Evolutionary conservation across 2,797 vertebrate genomes (phyloP).

Genomic region (Malurus leucopterus): DNA sequence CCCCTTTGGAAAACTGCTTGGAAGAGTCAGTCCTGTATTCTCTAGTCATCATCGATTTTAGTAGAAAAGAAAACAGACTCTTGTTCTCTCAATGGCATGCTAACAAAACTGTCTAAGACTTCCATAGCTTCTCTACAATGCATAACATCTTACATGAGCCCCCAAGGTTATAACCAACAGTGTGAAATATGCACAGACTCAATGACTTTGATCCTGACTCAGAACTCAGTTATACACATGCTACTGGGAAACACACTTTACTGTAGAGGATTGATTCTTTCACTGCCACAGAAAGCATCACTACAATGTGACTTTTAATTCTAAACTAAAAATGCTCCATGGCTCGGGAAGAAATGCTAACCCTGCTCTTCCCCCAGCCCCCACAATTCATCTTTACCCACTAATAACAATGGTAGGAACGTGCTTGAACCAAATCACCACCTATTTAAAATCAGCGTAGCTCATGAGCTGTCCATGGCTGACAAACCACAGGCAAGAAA

Average conservation of each 20-base stretch:
- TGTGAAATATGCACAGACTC: not conserved
- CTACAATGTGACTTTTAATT: not conserved
- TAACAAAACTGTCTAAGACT: not conserved
- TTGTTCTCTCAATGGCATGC: not conserved
- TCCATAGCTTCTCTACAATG: not conserved
- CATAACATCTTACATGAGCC: not conserved
- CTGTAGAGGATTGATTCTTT: not conserved
- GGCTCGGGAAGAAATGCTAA: not conserved
- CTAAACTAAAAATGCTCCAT: not conserved
- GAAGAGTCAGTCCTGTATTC: not conserved
- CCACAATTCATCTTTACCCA: not conserved
- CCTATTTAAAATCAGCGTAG: not conserved
- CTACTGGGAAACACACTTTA: not conserved
- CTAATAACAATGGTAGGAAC: not conserved
- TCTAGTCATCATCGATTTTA: not conserved
- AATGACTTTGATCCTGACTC: not conserved
- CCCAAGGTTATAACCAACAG: not conserved
- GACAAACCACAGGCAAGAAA: not conserved
- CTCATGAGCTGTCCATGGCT: not conserved
- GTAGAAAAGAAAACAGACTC: not conserved
- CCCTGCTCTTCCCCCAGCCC: not conserved
- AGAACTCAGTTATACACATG: not conserved
- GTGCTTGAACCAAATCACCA: not conserved
- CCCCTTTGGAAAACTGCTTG: not conserved
- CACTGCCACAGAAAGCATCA: not conserved